These are phyloP conservation scores for Ectemnius continuus DNA, from an alignment of 2,888 invertebrate species.

Conservation along the genomic window DNA sequence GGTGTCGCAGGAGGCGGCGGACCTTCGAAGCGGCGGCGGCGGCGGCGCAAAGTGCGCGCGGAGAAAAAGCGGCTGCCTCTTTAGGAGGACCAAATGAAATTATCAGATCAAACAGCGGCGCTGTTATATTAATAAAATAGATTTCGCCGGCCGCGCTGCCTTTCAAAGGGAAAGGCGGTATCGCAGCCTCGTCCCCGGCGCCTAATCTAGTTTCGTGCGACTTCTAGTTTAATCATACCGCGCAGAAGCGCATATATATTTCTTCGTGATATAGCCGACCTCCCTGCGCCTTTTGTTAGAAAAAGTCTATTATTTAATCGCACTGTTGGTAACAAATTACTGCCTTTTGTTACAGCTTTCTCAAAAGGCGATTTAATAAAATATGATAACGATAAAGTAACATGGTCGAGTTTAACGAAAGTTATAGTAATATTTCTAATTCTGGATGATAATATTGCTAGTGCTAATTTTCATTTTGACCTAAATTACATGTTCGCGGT, in stretches of 20 bases:
- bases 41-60: slow-evolving; percentile 15
- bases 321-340: too few species aligned
- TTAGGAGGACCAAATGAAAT: slow-evolving; percentile 65
- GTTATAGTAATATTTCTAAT: too few species aligned
- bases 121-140: slow-evolving; percentile 73
- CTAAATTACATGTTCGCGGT: too few species aligned
- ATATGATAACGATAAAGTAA: too few species aligned
- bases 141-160: slow-evolving; percentile 53
- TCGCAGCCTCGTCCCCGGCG: slow-evolving; percentile 39
- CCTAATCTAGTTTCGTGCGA: slow-evolving; percentile 70
- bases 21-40: neutral
- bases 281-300: slow-evolving; percentile 55
- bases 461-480: too few species aligned
- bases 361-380: too few species aligned
- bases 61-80: slow-evolving; percentile 44
- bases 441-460: too few species aligned
- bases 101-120: slow-evolving; percentile 71
- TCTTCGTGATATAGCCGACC: too few species aligned
- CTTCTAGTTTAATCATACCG: slow-evolving; percentile 70
- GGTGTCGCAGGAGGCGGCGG: neutral
- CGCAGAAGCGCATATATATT: slow-evolving; percentile 52
- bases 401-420: too few species aligned
- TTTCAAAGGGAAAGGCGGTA: neutral
- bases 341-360: too few species aligned
- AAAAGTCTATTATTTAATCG: too few species aligned